phyloP scores from a whole-genome alignment of 2,797 vertebrate species.

The Lithobates sylvaticus region DNA sequence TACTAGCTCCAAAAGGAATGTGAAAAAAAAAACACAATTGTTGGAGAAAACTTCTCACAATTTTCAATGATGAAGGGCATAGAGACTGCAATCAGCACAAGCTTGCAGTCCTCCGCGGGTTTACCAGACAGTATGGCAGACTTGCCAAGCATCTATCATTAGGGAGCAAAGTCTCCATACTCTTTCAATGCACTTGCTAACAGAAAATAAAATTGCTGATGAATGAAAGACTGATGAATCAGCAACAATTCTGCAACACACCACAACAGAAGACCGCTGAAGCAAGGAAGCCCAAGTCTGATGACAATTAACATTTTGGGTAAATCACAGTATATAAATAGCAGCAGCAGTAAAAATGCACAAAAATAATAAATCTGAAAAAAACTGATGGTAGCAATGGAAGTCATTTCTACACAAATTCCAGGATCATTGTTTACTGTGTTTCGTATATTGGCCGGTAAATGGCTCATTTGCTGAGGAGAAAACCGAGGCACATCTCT shows the following conservation, averaged over 20 bases:
- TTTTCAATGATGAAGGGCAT: not conserved
- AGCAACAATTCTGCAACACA: not conserved
- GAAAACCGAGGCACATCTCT: too few species aligned
- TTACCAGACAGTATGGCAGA: not conserved
- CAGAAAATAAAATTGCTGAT: not conserved
- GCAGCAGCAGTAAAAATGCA: not conserved
- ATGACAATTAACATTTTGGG: not conserved
- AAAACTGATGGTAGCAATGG: not conserved
- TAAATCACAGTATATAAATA: not conserved
- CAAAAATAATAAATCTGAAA: not conserved
- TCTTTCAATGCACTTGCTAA: too few species aligned
- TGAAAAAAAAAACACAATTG: not conserved
- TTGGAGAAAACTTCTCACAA: not conserved
- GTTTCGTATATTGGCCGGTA: not conserved
- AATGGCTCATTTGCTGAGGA: not conserved
- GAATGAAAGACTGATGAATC: not conserved
- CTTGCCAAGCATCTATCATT: not conserved
- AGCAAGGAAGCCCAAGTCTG: not conserved
- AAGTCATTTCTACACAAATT: not conserved
- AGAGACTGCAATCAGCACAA: not conserved
- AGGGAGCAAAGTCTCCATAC: not conserved
- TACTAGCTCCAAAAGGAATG: not conserved
- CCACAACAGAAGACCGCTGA: not conserved
- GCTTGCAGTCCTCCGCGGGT: not conserved
- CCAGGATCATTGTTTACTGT: not conserved